Percentiles rank a stretch among this genome's conserved stretches.
These are phyloP conservation scores for Thera obeliscata DNA, from an alignment of 2,888 invertebrate genomes.

Conservation along the genomic window DNA sequence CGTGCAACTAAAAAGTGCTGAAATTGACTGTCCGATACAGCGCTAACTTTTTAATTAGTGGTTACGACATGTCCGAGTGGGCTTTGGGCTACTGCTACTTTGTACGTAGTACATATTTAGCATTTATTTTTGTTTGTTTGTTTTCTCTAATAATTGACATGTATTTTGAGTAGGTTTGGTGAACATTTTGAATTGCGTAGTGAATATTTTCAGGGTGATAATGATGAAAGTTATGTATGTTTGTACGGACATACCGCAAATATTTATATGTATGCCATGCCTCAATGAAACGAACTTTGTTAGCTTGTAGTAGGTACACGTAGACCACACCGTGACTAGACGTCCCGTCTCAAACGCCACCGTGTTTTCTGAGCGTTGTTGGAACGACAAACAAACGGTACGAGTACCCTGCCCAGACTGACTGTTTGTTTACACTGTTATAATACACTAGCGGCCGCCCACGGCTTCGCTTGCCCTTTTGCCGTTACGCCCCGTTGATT, in stretches of 20 bases:
- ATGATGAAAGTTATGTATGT: too few relatives aligned
- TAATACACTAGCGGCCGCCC: too few relatives aligned
- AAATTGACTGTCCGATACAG: constrained; percentile 45
- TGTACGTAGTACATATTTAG: constrained; percentile 9
- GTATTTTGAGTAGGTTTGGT: too few relatives aligned
- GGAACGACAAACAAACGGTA: constrained; percentile 29
- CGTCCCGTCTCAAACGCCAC: constrained; percentile 19
- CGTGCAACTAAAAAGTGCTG: constrained; percentile 41
- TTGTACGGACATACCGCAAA: too few relatives aligned
- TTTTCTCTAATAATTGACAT: not conserved
- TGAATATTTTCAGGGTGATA: too few relatives aligned
- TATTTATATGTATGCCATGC: too few relatives aligned
- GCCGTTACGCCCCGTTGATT: too few relatives aligned
- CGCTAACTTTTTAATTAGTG: constrained; percentile 45
- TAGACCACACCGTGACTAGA: not conserved
- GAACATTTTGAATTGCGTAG: too few relatives aligned
- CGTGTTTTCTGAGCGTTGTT: constrained; percentile 24
- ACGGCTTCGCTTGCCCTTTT: too few relatives aligned
- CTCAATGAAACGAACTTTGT: constrained; percentile 1
- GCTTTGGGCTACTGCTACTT: constrained; percentile 13
- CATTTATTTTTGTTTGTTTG: not conserved
- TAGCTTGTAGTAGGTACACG: not conserved
- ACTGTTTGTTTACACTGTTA: constrained; percentile 32
- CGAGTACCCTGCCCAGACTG: constrained; percentile 15
- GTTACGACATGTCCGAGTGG: constrained; percentile 25